phyloP scores from a whole-genome alignment of 1,140 invertebrate species.

The Apis dorsata region DNA sequence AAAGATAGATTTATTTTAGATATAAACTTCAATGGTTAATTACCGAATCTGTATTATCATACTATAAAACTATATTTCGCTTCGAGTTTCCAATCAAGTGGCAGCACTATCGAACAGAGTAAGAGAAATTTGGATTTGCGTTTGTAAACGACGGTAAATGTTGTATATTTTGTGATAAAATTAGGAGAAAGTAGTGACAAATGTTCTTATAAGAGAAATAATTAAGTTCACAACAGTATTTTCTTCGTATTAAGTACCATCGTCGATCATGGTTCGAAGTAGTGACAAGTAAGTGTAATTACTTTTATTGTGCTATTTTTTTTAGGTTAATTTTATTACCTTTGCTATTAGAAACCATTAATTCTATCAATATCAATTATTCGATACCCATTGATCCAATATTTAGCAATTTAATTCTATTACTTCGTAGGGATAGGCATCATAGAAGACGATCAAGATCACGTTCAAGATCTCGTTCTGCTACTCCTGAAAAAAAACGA shows the following conservation, averaged over 20 bases:
- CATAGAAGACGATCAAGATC: slow-evolving; percentile 76
- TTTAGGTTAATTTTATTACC: slow-evolving; percentile 62
- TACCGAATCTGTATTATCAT: too few relatives aligned
- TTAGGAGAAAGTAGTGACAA: not conserved
- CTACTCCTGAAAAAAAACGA: slow-evolving; percentile 82
- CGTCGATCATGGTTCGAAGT: slow-evolving; percentile 67
- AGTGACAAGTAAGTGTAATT: slow-evolving; percentile 70
- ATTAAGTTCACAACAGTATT: not conserved
- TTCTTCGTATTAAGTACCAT: not conserved
- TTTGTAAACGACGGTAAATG: slow-evolving; percentile 38
- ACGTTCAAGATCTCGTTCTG: slow-evolving; percentile 79
- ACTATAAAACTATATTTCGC: too few relatives aligned
- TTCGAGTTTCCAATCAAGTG: not conserved
- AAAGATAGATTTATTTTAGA: too few relatives aligned
- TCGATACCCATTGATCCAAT: not conserved
- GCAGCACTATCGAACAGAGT: slow-evolving; percentile 11
- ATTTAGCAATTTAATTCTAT: slow-evolving; percentile 13
- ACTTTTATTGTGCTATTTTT: not conserved
- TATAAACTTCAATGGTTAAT: too few relatives aligned
- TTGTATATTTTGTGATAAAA: not conserved
- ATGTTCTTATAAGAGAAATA: not conserved
- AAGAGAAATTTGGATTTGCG: not conserved
- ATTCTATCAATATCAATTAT: not conserved
- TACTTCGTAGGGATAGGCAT: slow-evolving; percentile 72
- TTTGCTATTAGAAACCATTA: not conserved